Conservation (phyloP, 2,888 invertebrate genomes). For the Zeuzera pyrina region DNA sequence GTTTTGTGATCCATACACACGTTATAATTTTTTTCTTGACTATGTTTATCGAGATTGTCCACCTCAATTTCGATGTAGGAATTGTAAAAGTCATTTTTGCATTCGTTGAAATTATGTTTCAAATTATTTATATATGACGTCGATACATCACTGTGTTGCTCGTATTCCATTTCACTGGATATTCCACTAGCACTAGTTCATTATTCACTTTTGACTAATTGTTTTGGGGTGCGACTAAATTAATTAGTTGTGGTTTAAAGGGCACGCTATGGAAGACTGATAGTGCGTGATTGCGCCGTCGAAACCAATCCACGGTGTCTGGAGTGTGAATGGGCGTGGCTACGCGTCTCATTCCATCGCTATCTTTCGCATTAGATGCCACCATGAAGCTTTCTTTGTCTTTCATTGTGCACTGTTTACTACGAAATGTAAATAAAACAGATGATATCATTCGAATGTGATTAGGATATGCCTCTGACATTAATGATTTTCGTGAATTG, state of each 20-base stretch:
- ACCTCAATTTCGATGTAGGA: slow-evolving; percentile 24
- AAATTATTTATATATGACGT: slow-evolving; percentile 46
- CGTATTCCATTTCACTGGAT: slow-evolving; percentile 50
- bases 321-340: slow-evolving; percentile 46
- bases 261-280: slow-evolving; percentile 58
- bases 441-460: slow-evolving; percentile 66
- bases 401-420: slow-evolving; percentile 36
- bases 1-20: slow-evolving; percentile 27
- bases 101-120: slow-evolving; percentile 44
- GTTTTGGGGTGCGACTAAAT: slow-evolving; percentile 29
- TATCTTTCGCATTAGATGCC: slow-evolving; percentile 14
- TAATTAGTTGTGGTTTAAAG: slow-evolving; percentile 31
- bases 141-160: slow-evolving; percentile 52
- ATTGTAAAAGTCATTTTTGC: slow-evolving; percentile 40
- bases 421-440: slow-evolving; percentile 52
- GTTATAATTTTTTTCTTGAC: slow-evolving; percentile 21
- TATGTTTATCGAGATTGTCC: slow-evolving; percentile 27
- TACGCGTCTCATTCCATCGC: slow-evolving; percentile 24
- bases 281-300: slow-evolving; percentile 39
- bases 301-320: slow-evolving; percentile 54
- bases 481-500: too few relatives aligned
- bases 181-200: slow-evolving; percentile 31
- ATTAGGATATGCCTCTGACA: too few relatives aligned
- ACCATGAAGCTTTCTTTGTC: slow-evolving; percentile 24
- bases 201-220: slow-evolving; percentile 39